Percentiles rank a stretch among this genome's conserved stretches.
Conservation (phyloP, 1,140 invertebrate species). For the Camponotus vicinus region DNA sequence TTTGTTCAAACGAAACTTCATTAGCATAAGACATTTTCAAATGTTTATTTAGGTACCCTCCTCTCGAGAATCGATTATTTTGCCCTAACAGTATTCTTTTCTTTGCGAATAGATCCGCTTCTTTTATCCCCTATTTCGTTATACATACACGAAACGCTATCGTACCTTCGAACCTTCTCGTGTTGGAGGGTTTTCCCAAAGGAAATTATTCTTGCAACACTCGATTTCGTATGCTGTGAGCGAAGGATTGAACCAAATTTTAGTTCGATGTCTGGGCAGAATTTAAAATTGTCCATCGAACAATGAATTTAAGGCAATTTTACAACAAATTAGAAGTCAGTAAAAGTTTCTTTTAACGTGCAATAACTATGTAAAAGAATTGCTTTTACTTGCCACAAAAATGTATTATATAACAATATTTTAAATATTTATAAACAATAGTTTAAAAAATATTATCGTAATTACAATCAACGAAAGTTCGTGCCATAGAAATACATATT, state of each 20-base stretch:
- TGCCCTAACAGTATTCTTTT: slow-evolving; percentile 11
- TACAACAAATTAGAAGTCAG: not conserved
- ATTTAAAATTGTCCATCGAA: not conserved
- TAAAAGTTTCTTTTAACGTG: not conserved
- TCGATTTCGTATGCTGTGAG: slow-evolving; percentile 16
- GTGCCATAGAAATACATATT: not conserved
- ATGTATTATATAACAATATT: slow-evolving; percentile 10
- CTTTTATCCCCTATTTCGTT: slow-evolving; percentile 2
- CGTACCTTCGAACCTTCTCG: slow-evolving; percentile 37
- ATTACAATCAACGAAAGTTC: not conserved
- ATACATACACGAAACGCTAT: slow-evolving; percentile 15
- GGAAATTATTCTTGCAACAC: slow-evolving; percentile 52
- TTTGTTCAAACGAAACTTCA: not conserved
- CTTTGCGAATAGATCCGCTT: not conserved
- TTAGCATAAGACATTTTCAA: not conserved
- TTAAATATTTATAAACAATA: too few species aligned
- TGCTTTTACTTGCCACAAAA: not conserved
- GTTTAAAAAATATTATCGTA: not conserved
- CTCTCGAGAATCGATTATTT: not conserved
- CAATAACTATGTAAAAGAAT: not conserved
- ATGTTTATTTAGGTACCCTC: not conserved
- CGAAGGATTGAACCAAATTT: not conserved
- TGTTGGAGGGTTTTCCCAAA: slow-evolving; percentile 55
- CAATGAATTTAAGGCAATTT: not conserved
- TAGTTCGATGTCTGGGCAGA: not conserved